Evolutionary conservation across 2,888 invertebrate species (phyloP).

Genomic region (Vanessa cardui): DNA sequence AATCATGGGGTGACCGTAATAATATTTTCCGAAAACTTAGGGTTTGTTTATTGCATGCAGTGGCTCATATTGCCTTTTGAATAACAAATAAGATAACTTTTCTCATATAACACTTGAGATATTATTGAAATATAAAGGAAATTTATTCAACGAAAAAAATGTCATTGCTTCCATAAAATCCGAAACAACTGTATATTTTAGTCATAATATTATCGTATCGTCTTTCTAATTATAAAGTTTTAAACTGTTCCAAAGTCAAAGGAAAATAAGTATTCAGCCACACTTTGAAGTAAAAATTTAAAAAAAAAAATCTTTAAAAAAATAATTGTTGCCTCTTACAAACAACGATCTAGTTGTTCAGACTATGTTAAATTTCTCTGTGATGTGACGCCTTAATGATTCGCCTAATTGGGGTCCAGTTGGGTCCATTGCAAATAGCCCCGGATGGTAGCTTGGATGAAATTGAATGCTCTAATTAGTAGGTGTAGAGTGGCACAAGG

Average conservation of each 20-base stretch:
- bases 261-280: background rate
- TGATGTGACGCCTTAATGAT: conserved; percentile 50
- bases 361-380: conserved; percentile 25
- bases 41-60: conserved; percentile 45
- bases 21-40: conserved; percentile 48
- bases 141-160: too few species aligned
- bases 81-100: conserved; percentile 8
- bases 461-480: conserved; percentile 42
- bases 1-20: conserved; percentile 45
- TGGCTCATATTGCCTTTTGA: conserved; percentile 37
- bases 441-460: conserved; percentile 35
- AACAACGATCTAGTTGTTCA: conserved; percentile 9
- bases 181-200: too few species aligned
- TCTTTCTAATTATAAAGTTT: too few species aligned
- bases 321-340: background rate
- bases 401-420: conserved; percentile 62
- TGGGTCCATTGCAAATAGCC: conserved; percentile 49
- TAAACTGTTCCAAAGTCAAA: too few species aligned
- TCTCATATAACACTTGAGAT: background rate
- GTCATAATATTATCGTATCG: too few species aligned
- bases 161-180: too few species aligned
- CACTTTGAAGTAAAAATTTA: background rate
- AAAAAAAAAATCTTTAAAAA: background rate
- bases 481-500: conserved; percentile 30
- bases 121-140: background rate